Conservation (phyloP, 1,140 invertebrate species). For the Pseudomyrmex pallidus region DNA sequence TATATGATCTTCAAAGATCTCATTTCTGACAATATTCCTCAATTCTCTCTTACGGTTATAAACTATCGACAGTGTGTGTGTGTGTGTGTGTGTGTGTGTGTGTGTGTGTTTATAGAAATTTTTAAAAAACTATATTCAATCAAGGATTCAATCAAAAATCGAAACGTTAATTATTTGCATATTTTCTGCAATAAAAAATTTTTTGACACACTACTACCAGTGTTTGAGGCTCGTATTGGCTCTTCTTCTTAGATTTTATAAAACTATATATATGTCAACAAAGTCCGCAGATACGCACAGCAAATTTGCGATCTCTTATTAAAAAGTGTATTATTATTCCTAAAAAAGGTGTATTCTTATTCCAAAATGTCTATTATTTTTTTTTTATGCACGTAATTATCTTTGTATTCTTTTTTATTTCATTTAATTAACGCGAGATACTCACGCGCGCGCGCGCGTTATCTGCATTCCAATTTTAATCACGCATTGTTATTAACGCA, state of each 20-base stretch:
- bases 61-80: neutral
- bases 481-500: slow-evolving; percentile 34
- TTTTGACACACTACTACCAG: no score
- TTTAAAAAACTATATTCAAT: no score
- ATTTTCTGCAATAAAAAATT: no score
- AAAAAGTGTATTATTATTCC: no score
- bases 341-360: neutral
- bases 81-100: no score
- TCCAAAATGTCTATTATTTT: neutral
- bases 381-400: neutral
- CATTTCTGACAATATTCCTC: neutral
- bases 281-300: no score
- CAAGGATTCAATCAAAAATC: no score
- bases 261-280: no score
- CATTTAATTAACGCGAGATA: slow-evolving; percentile 24
- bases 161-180: no score
- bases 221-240: no score
- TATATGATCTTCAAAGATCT: neutral
- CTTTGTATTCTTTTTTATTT: neutral
- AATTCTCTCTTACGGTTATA: neutral
- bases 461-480: slow-evolving; percentile 36
- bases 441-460: neutral
- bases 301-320: no score
- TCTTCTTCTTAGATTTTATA: no score
- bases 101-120: neutral